Evolutionary conservation across 2,888 invertebrate species (phyloP), one percentile per base, ranked within the genome.

Genomic region (Elegia similella): DNA sequence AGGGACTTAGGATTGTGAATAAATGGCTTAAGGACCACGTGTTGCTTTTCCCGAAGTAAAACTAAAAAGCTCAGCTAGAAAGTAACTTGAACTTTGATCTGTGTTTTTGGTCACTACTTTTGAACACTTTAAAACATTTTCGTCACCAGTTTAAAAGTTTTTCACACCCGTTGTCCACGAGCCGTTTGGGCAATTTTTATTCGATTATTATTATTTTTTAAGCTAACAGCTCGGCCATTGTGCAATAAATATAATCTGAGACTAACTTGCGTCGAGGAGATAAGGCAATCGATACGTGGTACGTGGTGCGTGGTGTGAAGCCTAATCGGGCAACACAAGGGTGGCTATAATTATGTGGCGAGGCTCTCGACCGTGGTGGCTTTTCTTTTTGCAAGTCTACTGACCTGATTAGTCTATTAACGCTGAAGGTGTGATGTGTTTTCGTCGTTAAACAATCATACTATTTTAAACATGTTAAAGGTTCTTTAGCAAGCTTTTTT

Each of bases 271-370:
- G 66, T 69, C 73, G 68, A 68, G 72, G 73, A 83, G 86, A 88
- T 86, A 86, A 82, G 72, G 68, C 72, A 86, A 88, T 88, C 87
- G 77, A 88, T 88, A 87, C 72, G 69, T 70, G 77, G 70, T 79
- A n/a, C n/a, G n/a, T 23, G 23, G 23, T 23, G 76, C 74, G 80
- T 82, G 71, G 73, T 68, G 75, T 70, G 48, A 47, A 16, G 53
- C 43, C 69, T 82, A 87, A 84, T 86, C 87, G 82, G 75, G 76
- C 86, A 77, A 73, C 70, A 66, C 66, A 62, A 73, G 75, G 78
- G 80, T 48, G 16, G 44, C 64, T 80, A 80, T 73, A 76, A 73
- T 75, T 77, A 76, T 69, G 56, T 57, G 66, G 69, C 57, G 65
- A 70, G 58, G 67, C 73, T 75, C 62, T 73, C 66, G 69, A 61